Conservation (phyloP, 2,113 vertebrate species). For the Stomatorhinus ivindoensis region DNA sequence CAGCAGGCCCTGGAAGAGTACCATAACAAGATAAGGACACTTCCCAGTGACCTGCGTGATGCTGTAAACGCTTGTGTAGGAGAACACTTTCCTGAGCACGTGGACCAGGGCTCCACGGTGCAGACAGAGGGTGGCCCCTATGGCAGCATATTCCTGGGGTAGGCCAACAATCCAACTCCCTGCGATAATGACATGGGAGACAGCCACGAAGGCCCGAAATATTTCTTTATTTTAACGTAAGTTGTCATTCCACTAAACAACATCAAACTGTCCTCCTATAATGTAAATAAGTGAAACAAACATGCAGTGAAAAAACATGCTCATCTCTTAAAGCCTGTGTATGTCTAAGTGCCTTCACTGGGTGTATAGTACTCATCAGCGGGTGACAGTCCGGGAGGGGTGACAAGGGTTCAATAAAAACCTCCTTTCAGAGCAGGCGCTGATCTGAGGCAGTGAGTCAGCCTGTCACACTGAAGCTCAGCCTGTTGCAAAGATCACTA, state of each 20-base stretch:
- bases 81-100: slow-evolving; percentile 53
- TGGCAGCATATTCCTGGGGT: slow-evolving; percentile 59
- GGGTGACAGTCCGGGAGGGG: not conserved
- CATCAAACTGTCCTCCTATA: not conserved
- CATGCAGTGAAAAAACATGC: not conserved
- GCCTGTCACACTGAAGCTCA: slow-evolving; percentile 25
- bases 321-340: not conserved
- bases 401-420: slow-evolving; percentile 6
- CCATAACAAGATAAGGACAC: slow-evolving; percentile 56
- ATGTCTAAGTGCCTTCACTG: not conserved
- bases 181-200: not conserved
- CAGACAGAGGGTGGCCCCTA: slow-evolving; percentile 41
- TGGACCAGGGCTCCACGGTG: slow-evolving; percentile 39
- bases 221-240: not conserved
- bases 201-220: not conserved
- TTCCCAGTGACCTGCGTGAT: slow-evolving; percentile 64
- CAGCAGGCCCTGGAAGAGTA: slow-evolving; percentile 66
- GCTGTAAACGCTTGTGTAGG: slow-evolving; percentile 58
- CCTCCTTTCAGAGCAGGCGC: slow-evolving; percentile 24
- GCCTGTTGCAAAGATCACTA: slow-evolving; percentile 1
- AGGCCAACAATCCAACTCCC: slow-evolving; percentile 10
- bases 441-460: slow-evolving; percentile 27
- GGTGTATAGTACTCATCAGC: not conserved
- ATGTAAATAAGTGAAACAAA: not conserved
- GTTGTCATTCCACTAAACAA: not conserved